Evolutionary conservation across 2,113 vertebrate species (phyloP).

Genomic region (Gobio gobio): DNA sequence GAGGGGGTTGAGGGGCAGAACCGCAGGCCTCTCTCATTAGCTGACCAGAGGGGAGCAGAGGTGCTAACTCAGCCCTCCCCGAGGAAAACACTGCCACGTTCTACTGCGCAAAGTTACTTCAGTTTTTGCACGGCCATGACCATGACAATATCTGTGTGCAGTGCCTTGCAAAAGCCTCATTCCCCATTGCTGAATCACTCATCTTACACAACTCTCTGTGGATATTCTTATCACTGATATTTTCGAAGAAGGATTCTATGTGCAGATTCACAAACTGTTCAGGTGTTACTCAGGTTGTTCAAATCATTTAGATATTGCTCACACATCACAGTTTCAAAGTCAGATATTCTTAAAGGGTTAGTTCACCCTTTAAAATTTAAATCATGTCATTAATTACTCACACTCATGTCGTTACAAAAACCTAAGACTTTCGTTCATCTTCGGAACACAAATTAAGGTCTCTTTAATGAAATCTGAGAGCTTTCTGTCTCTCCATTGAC

Average conservation of each 20-base stretch:
- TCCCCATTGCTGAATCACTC: conserved; percentile 1
- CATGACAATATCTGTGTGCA: background rate
- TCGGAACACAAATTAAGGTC: too few relatives aligned
- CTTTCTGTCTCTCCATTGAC: too few relatives aligned
- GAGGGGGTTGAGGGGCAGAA: conserved; percentile 45
- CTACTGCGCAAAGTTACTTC: conserved; percentile 2
- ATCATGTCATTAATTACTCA: too few relatives aligned
- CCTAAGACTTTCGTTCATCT: too few relatives aligned
- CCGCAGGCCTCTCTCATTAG: conserved; percentile 71
- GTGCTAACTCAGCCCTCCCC: conserved; percentile 66
- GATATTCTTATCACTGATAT: background rate
- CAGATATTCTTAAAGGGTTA: too few relatives aligned
- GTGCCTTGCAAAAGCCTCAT: background rate
- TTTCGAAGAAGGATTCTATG: background rate
- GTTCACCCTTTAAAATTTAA: too few relatives aligned
- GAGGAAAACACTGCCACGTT: conserved; percentile 54
- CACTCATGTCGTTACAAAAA: too few relatives aligned
- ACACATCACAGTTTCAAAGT: background rate
- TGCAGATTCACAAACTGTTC: background rate
- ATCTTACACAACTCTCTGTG: background rate
- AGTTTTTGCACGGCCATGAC: conserved; percentile 2
- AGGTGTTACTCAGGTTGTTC: background rate
- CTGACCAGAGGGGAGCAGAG: conserved; percentile 63
- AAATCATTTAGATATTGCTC: background rate
- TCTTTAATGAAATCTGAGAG: too few relatives aligned